A percentile compares a stretch with the other conserved stretches of the same genome.
These are phyloP conservation scores for Epinephelus cyanopodus DNA, from an alignment of 2,113 vertebrate genomes.

Conservation along the genomic window DNA sequence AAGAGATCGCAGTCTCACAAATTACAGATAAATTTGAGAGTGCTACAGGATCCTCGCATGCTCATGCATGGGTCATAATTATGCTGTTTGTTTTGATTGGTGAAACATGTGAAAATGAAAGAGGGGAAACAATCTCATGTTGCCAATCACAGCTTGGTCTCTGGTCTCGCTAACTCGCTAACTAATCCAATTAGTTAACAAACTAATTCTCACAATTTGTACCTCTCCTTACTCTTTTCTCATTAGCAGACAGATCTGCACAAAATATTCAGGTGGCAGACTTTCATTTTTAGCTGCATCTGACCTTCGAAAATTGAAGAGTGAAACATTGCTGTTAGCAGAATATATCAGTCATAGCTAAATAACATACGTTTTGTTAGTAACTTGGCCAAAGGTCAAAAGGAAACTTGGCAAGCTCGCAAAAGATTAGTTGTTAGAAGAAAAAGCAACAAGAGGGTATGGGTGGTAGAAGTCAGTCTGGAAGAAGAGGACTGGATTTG, in stretches of 20 bases:
- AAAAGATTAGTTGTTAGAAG: not conserved
- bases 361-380: not conserved
- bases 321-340: constrained; percentile 3
- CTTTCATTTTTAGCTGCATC: not conserved
- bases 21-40: constrained; percentile 8
- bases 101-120: not conserved
- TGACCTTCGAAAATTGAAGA: not conserved
- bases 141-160: not conserved
- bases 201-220: not conserved
- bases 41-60: not conserved
- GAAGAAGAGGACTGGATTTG: too few species aligned
- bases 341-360: not conserved
- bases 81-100: constrained; percentile 16
- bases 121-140: not conserved
- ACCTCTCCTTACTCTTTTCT: not conserved
- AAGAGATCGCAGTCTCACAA: not conserved
- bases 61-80: not conserved
- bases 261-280: not conserved
- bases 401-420: not conserved
- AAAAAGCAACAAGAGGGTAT: not conserved
- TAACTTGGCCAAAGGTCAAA: not conserved
- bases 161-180: too few species aligned
- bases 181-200: not conserved
- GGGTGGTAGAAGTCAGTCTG: too few species aligned
- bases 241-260: not conserved